phyloP scores from a whole-genome alignment of 2,113 vertebrate species.

The Semicossyphus pulcher region DNA sequence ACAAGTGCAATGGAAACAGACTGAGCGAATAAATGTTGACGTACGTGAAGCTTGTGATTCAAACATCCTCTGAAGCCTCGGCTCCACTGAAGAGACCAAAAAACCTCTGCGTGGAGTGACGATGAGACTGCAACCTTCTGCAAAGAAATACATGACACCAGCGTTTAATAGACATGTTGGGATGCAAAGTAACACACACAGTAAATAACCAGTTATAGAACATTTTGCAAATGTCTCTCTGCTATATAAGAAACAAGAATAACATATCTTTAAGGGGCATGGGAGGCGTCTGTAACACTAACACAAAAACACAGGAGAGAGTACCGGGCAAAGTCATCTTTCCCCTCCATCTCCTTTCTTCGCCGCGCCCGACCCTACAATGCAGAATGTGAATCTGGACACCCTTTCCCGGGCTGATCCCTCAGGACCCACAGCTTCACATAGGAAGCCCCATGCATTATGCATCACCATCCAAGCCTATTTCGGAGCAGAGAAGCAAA shows the following conservation, averaged over 20 bases:
- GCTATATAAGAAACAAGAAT: background rate
- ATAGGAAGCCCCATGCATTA: constrained; percentile 75
- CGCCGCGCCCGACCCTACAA: constrained; percentile 6
- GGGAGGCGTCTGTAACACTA: background rate
- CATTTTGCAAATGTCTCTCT: background rate
- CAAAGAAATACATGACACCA: background rate
- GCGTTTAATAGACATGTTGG: background rate
- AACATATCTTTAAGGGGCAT: background rate
- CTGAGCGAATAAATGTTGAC: background rate
- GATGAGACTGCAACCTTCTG: background rate
- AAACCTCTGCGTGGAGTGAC: background rate
- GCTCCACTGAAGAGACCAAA: background rate
- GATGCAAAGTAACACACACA: too few relatives aligned
- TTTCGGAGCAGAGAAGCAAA: constrained; percentile 68
- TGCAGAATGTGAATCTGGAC: constrained; percentile 66
- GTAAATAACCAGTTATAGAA: background rate
- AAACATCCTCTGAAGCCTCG: background rate
- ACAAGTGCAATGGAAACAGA: background rate
- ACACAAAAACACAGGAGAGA: constrained; percentile 16
- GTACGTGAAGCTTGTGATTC: background rate
- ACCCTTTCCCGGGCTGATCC: constrained; percentile 66
- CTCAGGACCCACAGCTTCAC: constrained; percentile 69
- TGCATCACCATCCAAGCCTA: constrained; percentile 72
- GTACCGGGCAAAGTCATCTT: constrained; percentile 22
- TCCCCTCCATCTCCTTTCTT: constrained; percentile 16